These are phyloP conservation scores for Eupeodes luniger DNA, from an alignment of 2,888 invertebrate genomes.

Conservation along the genomic window DNA sequence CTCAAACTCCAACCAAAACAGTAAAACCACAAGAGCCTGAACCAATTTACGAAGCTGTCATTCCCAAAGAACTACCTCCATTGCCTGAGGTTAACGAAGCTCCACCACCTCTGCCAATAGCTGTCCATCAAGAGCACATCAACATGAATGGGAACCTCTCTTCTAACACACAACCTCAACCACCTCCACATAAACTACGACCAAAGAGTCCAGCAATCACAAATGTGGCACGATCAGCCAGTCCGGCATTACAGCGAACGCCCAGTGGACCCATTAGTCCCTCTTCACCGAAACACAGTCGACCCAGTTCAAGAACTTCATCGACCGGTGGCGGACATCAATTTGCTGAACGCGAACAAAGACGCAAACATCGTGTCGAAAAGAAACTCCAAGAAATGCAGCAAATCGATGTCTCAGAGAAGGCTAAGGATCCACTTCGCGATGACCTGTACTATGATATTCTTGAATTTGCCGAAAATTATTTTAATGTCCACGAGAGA, in stretches of 20 bases:
- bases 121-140: slow-evolving; percentile 67
- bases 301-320: slow-evolving; percentile 85
- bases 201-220: slow-evolving; percentile 83
- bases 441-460: slow-evolving; percentile 91
- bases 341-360: slow-evolving; percentile 89
- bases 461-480: slow-evolving; percentile 96
- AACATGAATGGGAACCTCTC: slow-evolving; percentile 53
- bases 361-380: slow-evolving; percentile 93
- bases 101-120: slow-evolving; percentile 58
- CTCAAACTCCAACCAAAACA: slow-evolving; percentile 77
- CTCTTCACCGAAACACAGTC: slow-evolving; percentile 85
- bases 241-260: slow-evolving; percentile 78
- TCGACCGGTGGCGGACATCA: slow-evolving; percentile 84
- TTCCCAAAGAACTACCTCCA: slow-evolving; percentile 87
- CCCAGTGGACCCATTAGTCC: slow-evolving; percentile 79
- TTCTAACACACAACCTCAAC: slow-evolving; percentile 40
- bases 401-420: slow-evolving; percentile 84
- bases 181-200: slow-evolving; percentile 79
- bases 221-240: slow-evolving; percentile 80
- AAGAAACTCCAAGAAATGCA: slow-evolving; percentile 93
- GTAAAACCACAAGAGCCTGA: slow-evolving; percentile 85
- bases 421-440: slow-evolving; percentile 82
- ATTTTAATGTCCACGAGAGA: slow-evolving; percentile 95
- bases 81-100: slow-evolving; percentile 82
- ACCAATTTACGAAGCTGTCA: slow-evolving; percentile 94